These are phyloP conservation scores for Hydrocynus forskahlii DNA, from an alignment of 2,797 vertebrate genomes.

Conservation along the genomic window DNA sequence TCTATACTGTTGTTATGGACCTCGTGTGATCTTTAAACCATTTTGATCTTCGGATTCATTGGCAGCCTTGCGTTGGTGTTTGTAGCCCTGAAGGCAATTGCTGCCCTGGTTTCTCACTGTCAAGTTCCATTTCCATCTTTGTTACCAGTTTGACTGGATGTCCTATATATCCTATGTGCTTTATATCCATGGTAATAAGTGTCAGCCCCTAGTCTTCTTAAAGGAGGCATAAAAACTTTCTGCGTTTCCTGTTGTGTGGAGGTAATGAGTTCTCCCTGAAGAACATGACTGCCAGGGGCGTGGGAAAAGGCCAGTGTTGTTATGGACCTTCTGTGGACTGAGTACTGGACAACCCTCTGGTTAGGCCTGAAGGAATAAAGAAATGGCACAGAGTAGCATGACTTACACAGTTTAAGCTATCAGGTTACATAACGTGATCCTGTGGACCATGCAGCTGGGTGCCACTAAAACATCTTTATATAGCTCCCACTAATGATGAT, in stretches of 20 bases:
- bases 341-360: neutral
- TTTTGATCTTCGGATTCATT: neutral
- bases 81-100: conserved; percentile 12
- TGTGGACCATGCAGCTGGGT: conserved; percentile 27
- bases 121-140: conserved; percentile 21
- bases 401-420: conserved; percentile 4
- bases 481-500: conserved; percentile 24
- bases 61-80: conserved; percentile 19
- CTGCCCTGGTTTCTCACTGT: conserved; percentile 20
- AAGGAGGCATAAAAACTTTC: neutral
- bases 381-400: neutral
- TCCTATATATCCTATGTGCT: neutral
- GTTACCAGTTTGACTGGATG: neutral
- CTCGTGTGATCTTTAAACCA: no score
- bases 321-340: neutral
- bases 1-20: no score
- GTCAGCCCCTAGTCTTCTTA: neutral
- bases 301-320: conserved; percentile 6
- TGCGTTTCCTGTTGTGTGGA: conserved; percentile 1
- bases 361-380: conserved; percentile 3
- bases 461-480: conserved; percentile 40
- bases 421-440: conserved; percentile 23
- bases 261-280: neutral
- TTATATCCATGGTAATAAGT: neutral
- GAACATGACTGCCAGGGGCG: neutral